Percentiles rank a stretch among this genome's conserved stretches.
Conservation (phyloP, 2,797 vertebrate genomes). For the Cirrhinus mrigala region DNA sequence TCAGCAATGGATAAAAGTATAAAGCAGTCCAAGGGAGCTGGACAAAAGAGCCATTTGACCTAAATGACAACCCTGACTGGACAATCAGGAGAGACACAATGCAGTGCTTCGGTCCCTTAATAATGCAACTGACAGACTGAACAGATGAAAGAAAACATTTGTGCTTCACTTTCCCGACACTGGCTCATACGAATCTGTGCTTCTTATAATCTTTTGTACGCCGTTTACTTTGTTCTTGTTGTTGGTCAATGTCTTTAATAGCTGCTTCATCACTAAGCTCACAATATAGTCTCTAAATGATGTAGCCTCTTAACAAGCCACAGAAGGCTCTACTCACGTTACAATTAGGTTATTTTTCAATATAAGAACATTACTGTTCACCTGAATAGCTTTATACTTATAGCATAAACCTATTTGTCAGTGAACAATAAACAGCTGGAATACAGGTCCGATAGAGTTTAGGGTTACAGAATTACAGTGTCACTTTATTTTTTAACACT, state of each 20-base stretch:
- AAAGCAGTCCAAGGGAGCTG: not conserved
- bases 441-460: constrained; percentile 4
- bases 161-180: not conserved
- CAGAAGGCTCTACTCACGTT: constrained; percentile 10
- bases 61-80: constrained; percentile 5
- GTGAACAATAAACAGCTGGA: constrained; percentile 10
- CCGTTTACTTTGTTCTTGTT: not conserved
- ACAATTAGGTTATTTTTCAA: constrained; percentile 30
- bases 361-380: constrained; percentile 21
- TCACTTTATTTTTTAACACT: not conserved
- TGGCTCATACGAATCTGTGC: not conserved
- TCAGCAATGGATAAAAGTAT: constrained; percentile 27
- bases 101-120: constrained; percentile 10
- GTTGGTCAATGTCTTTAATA: constrained; percentile 1
- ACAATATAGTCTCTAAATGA: not conserved
- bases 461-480: not conserved
- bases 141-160: constrained; percentile 18
- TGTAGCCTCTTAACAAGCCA: constrained; percentile 10
- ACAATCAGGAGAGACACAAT: constrained; percentile 13
- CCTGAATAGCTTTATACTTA: constrained; percentile 34
- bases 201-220: not conserved
- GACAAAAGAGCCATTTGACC: constrained; percentile 53
- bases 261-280: not conserved
- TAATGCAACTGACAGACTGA: not conserved
- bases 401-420: constrained; percentile 34